Evolutionary conservation across 2,797 vertebrate species (phyloP).

Genomic region (Hemibagrus guttatus): DNA sequence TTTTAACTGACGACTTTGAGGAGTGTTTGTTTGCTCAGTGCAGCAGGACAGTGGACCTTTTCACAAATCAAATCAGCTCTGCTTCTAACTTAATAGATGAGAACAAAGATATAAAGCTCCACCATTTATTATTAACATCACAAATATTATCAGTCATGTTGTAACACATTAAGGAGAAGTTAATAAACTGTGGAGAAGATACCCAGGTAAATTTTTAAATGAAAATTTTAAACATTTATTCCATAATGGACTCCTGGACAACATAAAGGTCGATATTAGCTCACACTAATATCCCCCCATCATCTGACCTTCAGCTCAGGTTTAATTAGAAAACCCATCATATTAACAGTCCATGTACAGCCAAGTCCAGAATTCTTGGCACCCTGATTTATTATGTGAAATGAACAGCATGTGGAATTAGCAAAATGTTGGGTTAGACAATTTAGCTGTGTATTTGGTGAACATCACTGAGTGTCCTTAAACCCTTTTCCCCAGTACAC

Average conservation of each 20-base stretch:
- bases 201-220: too few relatives aligned
- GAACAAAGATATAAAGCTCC: neutral
- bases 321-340: neutral
- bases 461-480: neutral
- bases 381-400: neutral
- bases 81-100: slow-evolving; percentile 37
- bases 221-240: neutral
- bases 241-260: neutral
- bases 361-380: neutral
- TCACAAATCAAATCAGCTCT: slow-evolving; percentile 47
- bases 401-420: neutral
- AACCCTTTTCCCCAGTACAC: too few relatives aligned
- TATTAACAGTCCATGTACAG: neutral
- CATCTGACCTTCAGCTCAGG: neutral
- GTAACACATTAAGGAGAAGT: too few relatives aligned
- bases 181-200: too few relatives aligned
- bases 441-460: neutral
- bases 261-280: neutral
- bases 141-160: neutral
- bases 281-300: neutral
- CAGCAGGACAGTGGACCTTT: slow-evolving; percentile 48
- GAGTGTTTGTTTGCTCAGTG: slow-evolving; percentile 43
- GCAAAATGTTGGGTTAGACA: neutral
- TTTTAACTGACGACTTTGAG: neutral
- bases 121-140: neutral